These are phyloP conservation scores for Deroplatys truncata DNA, from an alignment of 2,888 invertebrate species.

Conservation along the genomic window DNA sequence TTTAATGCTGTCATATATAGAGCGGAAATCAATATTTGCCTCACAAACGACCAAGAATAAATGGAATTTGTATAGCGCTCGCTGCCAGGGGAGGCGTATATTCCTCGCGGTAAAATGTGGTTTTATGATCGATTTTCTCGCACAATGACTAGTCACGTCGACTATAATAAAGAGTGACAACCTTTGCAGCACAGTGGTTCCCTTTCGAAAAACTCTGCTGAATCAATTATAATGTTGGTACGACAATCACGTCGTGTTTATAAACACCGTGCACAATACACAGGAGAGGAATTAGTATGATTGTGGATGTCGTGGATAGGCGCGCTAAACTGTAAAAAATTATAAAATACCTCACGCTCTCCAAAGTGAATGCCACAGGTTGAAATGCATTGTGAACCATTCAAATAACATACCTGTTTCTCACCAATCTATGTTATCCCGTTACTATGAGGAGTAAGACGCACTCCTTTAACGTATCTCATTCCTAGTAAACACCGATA, in stretches of 20 bases:
- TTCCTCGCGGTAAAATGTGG: not conserved
- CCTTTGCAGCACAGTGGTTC: not conserved
- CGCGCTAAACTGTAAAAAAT: not conserved
- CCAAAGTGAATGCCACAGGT: not conserved
- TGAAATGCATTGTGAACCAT: not conserved
- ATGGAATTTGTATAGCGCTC: not conserved
- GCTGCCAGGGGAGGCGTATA: not conserved
- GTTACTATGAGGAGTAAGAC: too few species aligned
- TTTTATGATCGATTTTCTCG: not conserved
- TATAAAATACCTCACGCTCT: not conserved
- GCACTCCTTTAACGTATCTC: too few species aligned
- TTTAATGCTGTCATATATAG: not conserved
- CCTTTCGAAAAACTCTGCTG: not conserved
- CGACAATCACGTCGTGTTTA: not conserved
- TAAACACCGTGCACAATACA: not conserved
- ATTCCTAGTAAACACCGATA: too few species aligned
- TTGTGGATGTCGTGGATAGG: not conserved
- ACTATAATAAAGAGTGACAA: slow-evolving; percentile 23
- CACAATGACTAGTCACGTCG: slow-evolving; percentile 19
- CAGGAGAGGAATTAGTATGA: not conserved
- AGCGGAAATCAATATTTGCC: not conserved
- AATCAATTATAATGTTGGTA: not conserved
- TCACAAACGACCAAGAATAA: not conserved
- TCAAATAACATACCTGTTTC: too few species aligned
- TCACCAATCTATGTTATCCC: too few species aligned